phyloP scores from a whole-genome alignment of 2,113 vertebrate genomes.

The Progne subis region DNA sequence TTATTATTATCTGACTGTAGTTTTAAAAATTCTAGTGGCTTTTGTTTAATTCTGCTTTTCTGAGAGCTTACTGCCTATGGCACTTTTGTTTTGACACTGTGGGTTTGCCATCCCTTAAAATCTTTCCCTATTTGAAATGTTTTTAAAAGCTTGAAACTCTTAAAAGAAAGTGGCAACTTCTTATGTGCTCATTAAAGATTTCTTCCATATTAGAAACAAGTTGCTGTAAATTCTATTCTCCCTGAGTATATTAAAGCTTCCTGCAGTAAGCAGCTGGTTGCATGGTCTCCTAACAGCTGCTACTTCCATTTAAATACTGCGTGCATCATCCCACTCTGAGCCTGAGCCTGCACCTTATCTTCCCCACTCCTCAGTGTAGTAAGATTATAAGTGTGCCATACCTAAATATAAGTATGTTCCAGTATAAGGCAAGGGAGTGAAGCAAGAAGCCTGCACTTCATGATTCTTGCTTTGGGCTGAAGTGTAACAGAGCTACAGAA shows the following conservation, averaged over 20 bases:
- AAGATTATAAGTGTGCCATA: not conserved
- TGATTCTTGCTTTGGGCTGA: conserved; percentile 21
- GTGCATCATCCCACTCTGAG: not conserved
- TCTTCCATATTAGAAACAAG: not conserved
- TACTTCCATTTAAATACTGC: not conserved
- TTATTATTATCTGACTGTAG: not conserved
- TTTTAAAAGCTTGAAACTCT: not conserved
- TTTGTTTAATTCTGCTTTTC: not conserved
- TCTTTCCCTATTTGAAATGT: not conserved
- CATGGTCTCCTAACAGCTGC: not conserved
- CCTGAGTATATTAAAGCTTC: not conserved
- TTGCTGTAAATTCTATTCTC: not conserved
- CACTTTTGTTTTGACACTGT: not conserved
- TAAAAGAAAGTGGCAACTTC: not conserved
- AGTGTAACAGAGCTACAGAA: conserved; percentile 8
- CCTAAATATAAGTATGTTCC: not conserved
- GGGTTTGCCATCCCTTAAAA: not conserved
- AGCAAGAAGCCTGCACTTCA: not conserved
- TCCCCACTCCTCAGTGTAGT: not conserved
- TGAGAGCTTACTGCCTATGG: not conserved
- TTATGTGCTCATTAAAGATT: not conserved
- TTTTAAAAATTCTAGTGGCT: not conserved
- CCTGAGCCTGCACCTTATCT: not conserved
- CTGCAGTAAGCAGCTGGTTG: not conserved
- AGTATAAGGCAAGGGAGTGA: not conserved